Percentiles rank a stretch among this genome's conserved stretches.
Conservation (phyloP, 1,140 invertebrate species). For the Druon quercuslanigerum region DNA sequence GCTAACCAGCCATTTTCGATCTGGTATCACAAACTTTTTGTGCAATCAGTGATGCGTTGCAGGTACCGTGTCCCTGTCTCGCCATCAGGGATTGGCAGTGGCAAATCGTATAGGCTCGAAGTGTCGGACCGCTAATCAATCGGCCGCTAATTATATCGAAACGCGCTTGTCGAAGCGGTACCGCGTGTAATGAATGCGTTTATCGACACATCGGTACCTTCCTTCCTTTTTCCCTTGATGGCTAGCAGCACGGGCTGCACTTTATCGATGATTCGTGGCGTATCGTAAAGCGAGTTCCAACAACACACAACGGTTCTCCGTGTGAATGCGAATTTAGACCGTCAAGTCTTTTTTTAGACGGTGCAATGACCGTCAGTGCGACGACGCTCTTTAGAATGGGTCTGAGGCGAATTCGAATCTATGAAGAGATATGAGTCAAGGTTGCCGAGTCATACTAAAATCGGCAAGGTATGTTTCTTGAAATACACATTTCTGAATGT, state of each 20-base stretch:
- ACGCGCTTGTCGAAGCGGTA: slow-evolving; percentile 14
- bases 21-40: not conserved
- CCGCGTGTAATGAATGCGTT: slow-evolving; percentile 16
- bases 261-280: not conserved
- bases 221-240: not conserved
- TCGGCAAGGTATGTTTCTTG: not conserved
- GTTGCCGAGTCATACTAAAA: not conserved
- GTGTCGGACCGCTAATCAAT: slow-evolving; percentile 25
- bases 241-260: not conserved
- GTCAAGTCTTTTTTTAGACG: slow-evolving; percentile 6
- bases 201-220: slow-evolving; percentile 2
- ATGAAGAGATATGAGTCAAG: slow-evolving; percentile 2
- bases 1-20: not conserved
- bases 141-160: slow-evolving; percentile 29
- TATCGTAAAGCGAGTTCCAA: not conserved
- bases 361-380: slow-evolving; percentile 15
- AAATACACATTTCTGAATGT: not conserved
- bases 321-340: not conserved
- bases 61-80: not conserved
- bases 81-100: not conserved
- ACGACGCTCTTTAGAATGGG: not conserved
- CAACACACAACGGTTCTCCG: not conserved
- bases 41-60: slow-evolving; percentile 13
- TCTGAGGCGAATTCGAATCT: not conserved
- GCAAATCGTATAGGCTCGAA: not conserved